Base-by-base conservation (phyloP, 2,888 invertebrate species). In the Caenorhabditis imperialis region DNA sequence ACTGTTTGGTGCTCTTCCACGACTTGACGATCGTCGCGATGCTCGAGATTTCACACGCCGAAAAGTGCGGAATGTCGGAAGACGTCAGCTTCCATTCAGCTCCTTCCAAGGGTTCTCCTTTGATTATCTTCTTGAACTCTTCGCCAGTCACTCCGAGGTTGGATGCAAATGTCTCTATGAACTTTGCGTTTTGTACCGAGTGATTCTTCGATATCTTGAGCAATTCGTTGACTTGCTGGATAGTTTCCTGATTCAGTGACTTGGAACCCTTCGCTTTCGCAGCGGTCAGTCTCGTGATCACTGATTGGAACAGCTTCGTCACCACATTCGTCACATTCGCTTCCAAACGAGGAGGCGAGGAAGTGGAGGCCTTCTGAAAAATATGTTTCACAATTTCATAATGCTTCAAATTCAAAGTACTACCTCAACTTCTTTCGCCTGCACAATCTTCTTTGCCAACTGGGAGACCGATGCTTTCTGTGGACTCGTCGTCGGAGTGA, bases 1-100 rank as follows among this genome's bases (percentile, higher is more conserved):
- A 18, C 10, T 65, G 27, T n/a, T 65, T 65, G 4, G 33, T 57
- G 4, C 18, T 18, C 23, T 7, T 42, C 65, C 65, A 65, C 14
- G 57, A 40, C 25, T 50, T 50, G 16, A 65, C 57, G 0, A 50
- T 48, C 2, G 50, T 50, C 7, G 48, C 57, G 20, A 65, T 20
- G 16, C 12, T 33, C 8, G 20, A 12, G 1, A 55, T 44, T 0
- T 65, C 65, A 2, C 4, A 2, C 3, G 40, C 42, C 10, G 14
- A 23, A 27, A 55, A 23, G 6, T 6, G 22, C 6, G 65, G 65
- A 0, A 65, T 4, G 14, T 65, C 65, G 5, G 50, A 16, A 4
- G 20, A 22, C 8, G 55, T 50, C n/a, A 65, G 18, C 33, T 55
- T 40, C 55, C 48, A 57, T 12, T 65, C 65, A 2, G 40, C 1